These are phyloP conservation scores for Netelia fuscicornis DNA, from an alignment of 2,888 invertebrate species.

Conservation along the genomic window DNA sequence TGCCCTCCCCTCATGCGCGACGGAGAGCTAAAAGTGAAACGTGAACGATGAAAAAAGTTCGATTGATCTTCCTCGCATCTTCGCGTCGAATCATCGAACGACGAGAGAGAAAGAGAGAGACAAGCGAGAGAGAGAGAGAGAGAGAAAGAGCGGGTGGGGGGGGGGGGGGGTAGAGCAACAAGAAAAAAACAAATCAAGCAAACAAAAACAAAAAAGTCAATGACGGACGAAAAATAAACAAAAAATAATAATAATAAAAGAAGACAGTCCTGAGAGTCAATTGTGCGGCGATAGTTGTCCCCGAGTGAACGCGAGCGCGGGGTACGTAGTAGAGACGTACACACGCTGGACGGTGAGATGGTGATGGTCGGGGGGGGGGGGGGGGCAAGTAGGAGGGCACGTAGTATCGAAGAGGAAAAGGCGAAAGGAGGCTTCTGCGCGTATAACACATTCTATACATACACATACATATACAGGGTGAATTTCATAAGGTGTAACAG, in stretches of 20 bases:
- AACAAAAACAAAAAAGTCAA: slow-evolving; percentile 57
- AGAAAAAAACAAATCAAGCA: background rate
- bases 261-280: slow-evolving; percentile 63
- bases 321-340: slow-evolving; percentile 49
- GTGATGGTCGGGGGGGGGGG: background rate
- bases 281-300: slow-evolving; percentile 58
- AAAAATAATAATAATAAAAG: too few species aligned
- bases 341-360: slow-evolving; percentile 52
- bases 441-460: slow-evolving; percentile 22
- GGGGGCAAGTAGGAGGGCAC: slow-evolving; percentile 42
- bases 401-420: slow-evolving; percentile 44
- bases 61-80: slow-evolving; percentile 60
- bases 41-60: slow-evolving; percentile 43
- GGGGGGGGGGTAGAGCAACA: too few species aligned
- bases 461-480: background rate
- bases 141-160: background rate
- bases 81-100: slow-evolving; percentile 62
- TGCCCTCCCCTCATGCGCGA: background rate
- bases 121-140: too few species aligned
- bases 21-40: slow-evolving; percentile 44
- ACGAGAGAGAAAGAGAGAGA: slow-evolving; percentile 35
- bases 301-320: slow-evolving; percentile 30
- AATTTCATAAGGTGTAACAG: too few species aligned
- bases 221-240: too few species aligned
- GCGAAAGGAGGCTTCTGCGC: slow-evolving; percentile 50